Evolutionary conservation across 2,888 invertebrate genomes (phyloP), one percentile per base, ranked within the genome.

Genomic region (Ormyrus labotus): DNA sequence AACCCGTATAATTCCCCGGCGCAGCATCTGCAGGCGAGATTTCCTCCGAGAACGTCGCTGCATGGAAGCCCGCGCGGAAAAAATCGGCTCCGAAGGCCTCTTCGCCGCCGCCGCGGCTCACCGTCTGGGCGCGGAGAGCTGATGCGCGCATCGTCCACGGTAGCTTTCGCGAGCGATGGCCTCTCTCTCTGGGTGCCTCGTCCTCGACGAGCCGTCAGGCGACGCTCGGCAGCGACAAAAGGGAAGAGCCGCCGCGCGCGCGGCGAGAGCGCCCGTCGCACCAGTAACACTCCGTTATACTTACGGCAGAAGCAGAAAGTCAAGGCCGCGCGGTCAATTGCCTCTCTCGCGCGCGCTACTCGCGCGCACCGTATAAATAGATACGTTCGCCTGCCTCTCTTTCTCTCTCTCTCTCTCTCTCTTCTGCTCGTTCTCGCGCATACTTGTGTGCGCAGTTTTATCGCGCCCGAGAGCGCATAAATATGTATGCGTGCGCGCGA

Each of bases 291-390:
- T 71, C 78, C 78, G 81, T 81, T 81, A 81, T 74, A 80, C 67
- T 81, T 75, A 70, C 71, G 60, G 72, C 76, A 19, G 71, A 11
- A 61, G 86, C 87, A 85, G 87, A 86, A 88, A 89, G 89, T 89
- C 89, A 90, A 89, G 89, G 89, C 87, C 88, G 88, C 85, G 85
- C 88, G 89, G 89, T 89, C 89, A 88, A 87, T 89, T 87, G 88
- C 88, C 84, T 84, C 86, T 83, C 86, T 58, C 87, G 83, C 84
- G 83, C 84, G 84, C 85, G 83, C 87, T 57, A 34, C 70, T 2
- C 85, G 86, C 84, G 63, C 82, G 65, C 85, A 81, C 73, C 85
- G 86, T 89, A 89, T 88, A 89, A 89, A 89, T 88, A 89, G 88
- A 87, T 85, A 67, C 65, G 10, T 60, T 61, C 65, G 19, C 53